Base-by-base conservation (phyloP, 92 coral and sea anemone species). In the Epizoanthus ramosus region DNA sequence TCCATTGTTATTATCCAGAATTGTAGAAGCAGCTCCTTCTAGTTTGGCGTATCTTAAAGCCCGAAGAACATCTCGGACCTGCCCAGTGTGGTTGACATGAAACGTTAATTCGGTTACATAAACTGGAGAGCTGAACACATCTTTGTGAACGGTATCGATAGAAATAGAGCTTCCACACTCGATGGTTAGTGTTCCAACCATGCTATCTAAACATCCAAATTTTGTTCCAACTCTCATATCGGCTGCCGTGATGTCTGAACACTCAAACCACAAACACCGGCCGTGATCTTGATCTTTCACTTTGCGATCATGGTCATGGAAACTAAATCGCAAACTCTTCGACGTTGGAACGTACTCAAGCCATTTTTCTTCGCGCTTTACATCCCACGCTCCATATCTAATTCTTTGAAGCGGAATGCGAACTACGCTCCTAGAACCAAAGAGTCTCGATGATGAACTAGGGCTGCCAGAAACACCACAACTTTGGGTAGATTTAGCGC, bases 51-150 rank as follows among this genome's bases (percentile, higher is more conserved):
- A 83, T 63, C 97, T 83, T 39, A 96, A 74, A 59, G 93, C 87
- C 41, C 98, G 98, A 57, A 96, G 71, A 2, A 96, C 85, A 68
- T 96, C 98, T 67, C 99, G 85, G 19, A 96, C 87, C 63, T 92
- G 97, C 6, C 98, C 99, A 0, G 98, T 96, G 87, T 96, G 87
- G 83, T 96, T 94, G 6, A 96, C 98, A 65, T 94, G 94, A 83
- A 96, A 96, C 12, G 94, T 92, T 6, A 89, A 84, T 66, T 91
- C 92, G 22, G 90, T 82, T 5, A 96, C 94, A 73, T 84, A 92
- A 43, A 75, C 79, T 39, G 69, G 16, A 23, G 88, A 83, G 25
- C 31, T 67, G 71, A 57, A 53, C 57, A 61, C 33, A 16, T 67
- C 71, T 12, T 68, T 57, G n/a, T 80, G 84, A 37, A 80, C 66